Base-by-base conservation (phyloP, 1,140 invertebrate genomes). In the Onthophagus taurus region DNA sequence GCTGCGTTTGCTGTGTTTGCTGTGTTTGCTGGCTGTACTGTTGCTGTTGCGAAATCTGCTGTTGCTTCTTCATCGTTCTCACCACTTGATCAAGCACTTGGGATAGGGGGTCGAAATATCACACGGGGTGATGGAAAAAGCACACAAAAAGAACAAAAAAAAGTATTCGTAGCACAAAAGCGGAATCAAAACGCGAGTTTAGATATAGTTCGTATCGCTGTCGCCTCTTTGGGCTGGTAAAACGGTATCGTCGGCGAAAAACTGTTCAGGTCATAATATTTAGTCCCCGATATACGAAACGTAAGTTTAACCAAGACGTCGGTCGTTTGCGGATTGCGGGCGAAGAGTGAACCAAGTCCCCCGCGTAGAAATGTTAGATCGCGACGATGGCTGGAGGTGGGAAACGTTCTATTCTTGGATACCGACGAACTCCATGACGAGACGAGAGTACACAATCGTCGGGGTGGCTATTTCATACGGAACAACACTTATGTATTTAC, bases 281-380 rank as follows among this genome's bases (percentile, higher is more conserved):
- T 83, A 76, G 77, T 83, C 80, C 81, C 81, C 80, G 80, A 78
- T 74, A 79, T 76, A 61, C 42, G n/a, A 44, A 33, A 52, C 35
- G 30, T 18, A 47, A n/a, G n/a, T n/a, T n/a, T n/a, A 78, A 80
- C 78, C 78, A 82, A 85, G 82, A 84, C 83, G 83, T 85, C 81
- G 82, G 79, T 85, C 81, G 82, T 81, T 81, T 81, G 78, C 77
- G 77, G 81, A 79, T 80, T 78, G 79, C 76, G 75, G 78, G 77
- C 77, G 77, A 77, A 77, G 76, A 80, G 76, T 81, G 76, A 57
- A n/a, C n/a, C n/a, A n/a, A 31, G 58, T 64, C 60, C 63, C 64
- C 58, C 58, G 61, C 60, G n/a, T 46, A 54, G 35, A 55, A 23
- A 11, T 26, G 21, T 8, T 41, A 18, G 38, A 24, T 19, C 38